Conservation (phyloP, 2,797 vertebrate species). For the Eulemur coronatus region DNA sequence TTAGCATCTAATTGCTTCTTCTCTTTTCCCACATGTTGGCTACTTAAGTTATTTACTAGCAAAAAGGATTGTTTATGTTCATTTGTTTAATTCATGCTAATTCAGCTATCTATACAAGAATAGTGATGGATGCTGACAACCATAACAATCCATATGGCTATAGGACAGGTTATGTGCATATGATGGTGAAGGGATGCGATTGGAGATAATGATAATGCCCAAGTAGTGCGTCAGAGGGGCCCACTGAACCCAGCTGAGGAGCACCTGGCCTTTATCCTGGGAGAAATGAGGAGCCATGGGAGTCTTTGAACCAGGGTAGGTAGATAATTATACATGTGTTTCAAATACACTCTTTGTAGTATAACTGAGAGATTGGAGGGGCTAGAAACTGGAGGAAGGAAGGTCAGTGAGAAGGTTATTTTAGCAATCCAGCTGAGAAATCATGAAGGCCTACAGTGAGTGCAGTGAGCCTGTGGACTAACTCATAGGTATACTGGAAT, state of each 20-base stretch:
- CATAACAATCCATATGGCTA: background rate
- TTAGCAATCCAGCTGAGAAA: slow-evolving; percentile 5
- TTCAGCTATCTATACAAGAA: background rate
- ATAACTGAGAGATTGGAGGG: background rate
- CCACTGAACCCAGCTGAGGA: background rate
- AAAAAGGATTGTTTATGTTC: background rate
- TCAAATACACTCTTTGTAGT: background rate
- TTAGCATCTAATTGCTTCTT: background rate
- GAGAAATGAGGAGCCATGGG: background rate
- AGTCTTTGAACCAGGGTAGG: background rate
- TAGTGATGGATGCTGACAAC: background rate
- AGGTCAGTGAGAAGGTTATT: background rate
- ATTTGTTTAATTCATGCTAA: background rate
- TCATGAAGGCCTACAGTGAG: background rate
- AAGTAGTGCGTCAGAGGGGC: background rate
- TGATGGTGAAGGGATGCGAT: background rate
- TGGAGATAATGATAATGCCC: background rate
- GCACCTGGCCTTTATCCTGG: background rate
- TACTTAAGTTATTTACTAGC: background rate
- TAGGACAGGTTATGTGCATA: background rate
- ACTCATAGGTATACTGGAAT: background rate
- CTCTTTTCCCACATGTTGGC: background rate
- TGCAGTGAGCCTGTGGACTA: background rate
- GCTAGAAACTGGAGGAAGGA: background rate
- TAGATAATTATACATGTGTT: background rate